phyloP scores from a whole-genome alignment of 2,113 vertebrate species.

The Sinocyclocheilus maitianheensis region DNA sequence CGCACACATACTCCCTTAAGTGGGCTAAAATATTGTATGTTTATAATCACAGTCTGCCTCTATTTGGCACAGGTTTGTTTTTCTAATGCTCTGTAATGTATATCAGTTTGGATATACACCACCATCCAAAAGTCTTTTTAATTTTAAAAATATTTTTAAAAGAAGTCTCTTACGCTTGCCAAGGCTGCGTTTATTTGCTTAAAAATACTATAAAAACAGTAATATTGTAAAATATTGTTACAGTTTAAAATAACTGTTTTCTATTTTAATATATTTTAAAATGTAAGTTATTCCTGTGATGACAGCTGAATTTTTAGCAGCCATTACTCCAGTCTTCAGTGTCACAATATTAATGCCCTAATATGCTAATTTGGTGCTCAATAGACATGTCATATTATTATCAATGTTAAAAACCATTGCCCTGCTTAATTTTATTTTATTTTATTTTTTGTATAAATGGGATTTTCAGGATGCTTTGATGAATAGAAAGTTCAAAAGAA shows the following conservation, averaged over 20 bases:
- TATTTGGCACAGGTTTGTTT: not conserved
- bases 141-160: not conserved
- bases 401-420: no score
- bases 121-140: not conserved
- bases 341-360: not conserved
- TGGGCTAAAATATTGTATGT: not conserved
- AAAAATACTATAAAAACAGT: not conserved
- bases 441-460: no score
- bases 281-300: not conserved
- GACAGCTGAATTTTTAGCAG: not conserved
- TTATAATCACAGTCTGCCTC: not conserved
- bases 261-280: no score
- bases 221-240: no score
- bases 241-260: no score
- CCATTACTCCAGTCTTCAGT: not conserved
- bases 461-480: no score
- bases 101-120: not conserved
- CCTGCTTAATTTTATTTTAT: no score
- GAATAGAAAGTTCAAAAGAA: no score
- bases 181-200: not conserved
- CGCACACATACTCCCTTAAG: no score
- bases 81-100: not conserved
- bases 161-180: no score
- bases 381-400: not conserved
- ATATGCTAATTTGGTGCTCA: not conserved